Conservation (phyloP, 2,888 invertebrate genomes). For the Eurois occulta region DNA sequence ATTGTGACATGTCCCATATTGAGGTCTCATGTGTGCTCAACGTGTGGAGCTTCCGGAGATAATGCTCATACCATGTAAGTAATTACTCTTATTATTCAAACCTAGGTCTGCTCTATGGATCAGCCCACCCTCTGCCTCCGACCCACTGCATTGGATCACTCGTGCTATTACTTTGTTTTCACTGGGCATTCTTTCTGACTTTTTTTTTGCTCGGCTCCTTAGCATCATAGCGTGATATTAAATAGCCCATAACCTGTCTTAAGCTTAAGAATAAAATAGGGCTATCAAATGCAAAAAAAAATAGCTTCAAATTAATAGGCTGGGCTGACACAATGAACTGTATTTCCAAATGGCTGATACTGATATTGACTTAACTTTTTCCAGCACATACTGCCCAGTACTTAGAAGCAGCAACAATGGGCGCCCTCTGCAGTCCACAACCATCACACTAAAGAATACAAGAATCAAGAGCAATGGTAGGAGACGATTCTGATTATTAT, state of each 20-base stretch:
- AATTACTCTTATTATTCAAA: neutral
- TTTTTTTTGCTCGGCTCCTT: neutral
- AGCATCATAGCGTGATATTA: neutral
- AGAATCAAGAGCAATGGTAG: constrained; percentile 86
- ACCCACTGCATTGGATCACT: neutral
- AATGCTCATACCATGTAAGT: constrained; percentile 88
- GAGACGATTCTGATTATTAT: constrained; percentile 71
- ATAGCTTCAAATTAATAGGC: neutral
- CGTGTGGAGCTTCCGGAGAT: constrained; percentile 83
- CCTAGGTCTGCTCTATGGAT: neutral
- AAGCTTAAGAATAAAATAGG: neutral
- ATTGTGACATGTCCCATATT: constrained; percentile 85
- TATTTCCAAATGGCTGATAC: neutral
- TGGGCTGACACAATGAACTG: neutral
- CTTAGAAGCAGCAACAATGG: constrained; percentile 82
- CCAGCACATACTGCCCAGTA: constrained; percentile 87
- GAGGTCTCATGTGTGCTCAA: constrained; percentile 81
- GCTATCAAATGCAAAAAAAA: neutral
- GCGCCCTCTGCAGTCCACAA: constrained; percentile 81
- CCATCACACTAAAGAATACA: constrained; percentile 86
- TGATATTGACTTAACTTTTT: constrained; percentile 54
- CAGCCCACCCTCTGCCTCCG: neutral
- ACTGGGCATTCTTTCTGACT: neutral
- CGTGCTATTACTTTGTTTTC: neutral
- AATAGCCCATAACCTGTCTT: neutral